Conservation (phyloP, 2,888 invertebrate genomes). For the Lasioglossum lativentre region DNA sequence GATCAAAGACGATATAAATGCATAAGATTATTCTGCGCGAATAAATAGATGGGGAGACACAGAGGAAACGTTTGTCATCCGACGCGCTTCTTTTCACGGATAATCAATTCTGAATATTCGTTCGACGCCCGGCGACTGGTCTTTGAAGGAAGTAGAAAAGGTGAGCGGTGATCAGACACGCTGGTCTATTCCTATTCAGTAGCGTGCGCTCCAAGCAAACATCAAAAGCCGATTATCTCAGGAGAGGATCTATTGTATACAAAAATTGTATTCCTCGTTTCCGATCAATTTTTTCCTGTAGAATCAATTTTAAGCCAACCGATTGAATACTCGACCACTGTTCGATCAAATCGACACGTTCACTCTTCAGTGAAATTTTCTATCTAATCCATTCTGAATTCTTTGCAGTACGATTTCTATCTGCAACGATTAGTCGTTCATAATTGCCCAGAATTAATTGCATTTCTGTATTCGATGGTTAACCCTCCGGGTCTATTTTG, state of each 20-base stretch:
- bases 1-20: not conserved
- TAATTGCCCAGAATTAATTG: too few species aligned
- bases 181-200: not conserved
- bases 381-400: not conserved
- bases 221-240: not conserved
- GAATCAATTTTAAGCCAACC: not conserved
- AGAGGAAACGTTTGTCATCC: not conserved
- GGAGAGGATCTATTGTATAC: not conserved
- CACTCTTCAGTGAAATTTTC: not conserved
- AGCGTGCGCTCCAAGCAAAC: not conserved
- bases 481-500: too few species aligned
- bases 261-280: not conserved
- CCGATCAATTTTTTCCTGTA: not conserved
- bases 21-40: not conserved
- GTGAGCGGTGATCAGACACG: not conserved
- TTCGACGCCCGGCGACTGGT: not conserved
- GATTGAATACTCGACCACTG: not conserved
- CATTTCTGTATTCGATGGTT: too few species aligned
- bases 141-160: not conserved
- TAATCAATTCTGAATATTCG: slow-evolving; percentile 6
- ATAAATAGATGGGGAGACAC: not conserved
- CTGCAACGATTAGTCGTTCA: too few species aligned
- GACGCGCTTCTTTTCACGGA: not conserved
- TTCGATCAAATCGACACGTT: not conserved
- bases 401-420: not conserved